Conservation (phyloP, 2,113 vertebrate species). For the Narcine bancroftii region DNA sequence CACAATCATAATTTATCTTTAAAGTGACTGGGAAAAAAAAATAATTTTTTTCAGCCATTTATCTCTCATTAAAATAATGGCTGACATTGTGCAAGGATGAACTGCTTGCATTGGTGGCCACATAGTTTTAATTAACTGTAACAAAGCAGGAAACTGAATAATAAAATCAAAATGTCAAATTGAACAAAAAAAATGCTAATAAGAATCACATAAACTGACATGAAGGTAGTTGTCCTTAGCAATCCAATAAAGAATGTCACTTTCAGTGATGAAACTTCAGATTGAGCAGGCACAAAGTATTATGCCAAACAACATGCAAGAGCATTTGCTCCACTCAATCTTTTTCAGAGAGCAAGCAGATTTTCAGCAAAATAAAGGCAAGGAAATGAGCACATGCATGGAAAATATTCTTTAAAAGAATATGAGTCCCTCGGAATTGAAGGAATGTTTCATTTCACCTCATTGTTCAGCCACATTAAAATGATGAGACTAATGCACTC, state of each 20-base stretch:
- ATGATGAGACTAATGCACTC: background rate
- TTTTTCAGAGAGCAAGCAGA: background rate
- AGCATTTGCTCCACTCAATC: too few species aligned
- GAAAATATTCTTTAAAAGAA: background rate
- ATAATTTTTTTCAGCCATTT: background rate
- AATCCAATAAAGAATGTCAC: background rate
- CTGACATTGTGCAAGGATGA: background rate
- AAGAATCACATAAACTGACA: background rate
- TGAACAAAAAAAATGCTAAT: slow-evolving; percentile 25
- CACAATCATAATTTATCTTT: background rate
- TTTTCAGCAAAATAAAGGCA: background rate
- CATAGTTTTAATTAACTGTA: slow-evolving; percentile 9
- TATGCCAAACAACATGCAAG: background rate
- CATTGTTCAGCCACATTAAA: background rate
- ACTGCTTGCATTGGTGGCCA: background rate
- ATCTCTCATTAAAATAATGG: background rate
- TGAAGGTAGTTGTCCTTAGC: background rate
- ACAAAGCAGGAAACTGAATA: background rate
- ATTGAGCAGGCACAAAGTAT: background rate
- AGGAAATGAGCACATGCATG: background rate
- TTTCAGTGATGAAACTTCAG: background rate
- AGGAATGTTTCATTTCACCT: background rate
- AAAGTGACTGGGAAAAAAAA: background rate
- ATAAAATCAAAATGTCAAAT: background rate
- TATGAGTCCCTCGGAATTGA: background rate